These are phyloP conservation scores for Rhimphoctona megacephalus DNA, from an alignment of 2,888 invertebrate genomes.

Conservation along the genomic window DNA sequence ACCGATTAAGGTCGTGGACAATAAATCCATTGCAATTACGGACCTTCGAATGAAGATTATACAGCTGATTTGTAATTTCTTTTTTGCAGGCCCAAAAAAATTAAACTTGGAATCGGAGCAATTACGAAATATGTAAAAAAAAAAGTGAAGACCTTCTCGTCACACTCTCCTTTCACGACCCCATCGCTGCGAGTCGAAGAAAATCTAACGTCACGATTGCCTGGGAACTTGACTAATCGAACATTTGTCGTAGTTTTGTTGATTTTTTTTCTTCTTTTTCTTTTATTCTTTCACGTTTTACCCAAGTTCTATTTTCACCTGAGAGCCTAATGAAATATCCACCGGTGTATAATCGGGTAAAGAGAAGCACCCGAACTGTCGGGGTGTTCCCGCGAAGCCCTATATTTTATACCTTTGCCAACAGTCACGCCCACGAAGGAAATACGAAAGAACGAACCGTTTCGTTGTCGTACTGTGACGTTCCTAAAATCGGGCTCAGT, in stretches of 20 bases:
- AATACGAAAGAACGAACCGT: slow-evolving; percentile 34
- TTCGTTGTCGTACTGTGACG: slow-evolving; percentile 12
- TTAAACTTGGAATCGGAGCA: not conserved
- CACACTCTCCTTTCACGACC: not conserved
- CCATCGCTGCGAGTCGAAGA: not conserved
- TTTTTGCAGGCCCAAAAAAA: not conserved
- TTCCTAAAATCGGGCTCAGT: slow-evolving; percentile 51
- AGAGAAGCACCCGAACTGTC: slow-evolving; percentile 84
- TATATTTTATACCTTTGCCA: slow-evolving; percentile 69
- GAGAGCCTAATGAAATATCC: slow-evolving; percentile 66
- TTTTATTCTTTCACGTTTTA: slow-evolving; percentile 33
- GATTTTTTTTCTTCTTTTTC: not conserved
- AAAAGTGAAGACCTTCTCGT: too few relatives aligned
- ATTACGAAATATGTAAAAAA: not conserved
- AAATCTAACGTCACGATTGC: slow-evolving; percentile 20
- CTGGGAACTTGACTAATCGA: slow-evolving; percentile 46
- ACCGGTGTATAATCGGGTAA: slow-evolving; percentile 82
- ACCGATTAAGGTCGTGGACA: slow-evolving; percentile 36
- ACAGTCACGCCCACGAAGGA: slow-evolving; percentile 56
- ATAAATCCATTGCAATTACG: slow-evolving; percentile 34
- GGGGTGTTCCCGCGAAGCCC: slow-evolving; percentile 80
- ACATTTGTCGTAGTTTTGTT: slow-evolving; percentile 55
- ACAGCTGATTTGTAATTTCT: not conserved
- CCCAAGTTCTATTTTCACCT: slow-evolving; percentile 45
- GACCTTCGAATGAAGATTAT: not conserved